Percentiles rank a stretch among this genome's conserved stretches.
phyloP scores from a whole-genome alignment of 2,797 vertebrate species.

The Vipera latastei region DNA sequence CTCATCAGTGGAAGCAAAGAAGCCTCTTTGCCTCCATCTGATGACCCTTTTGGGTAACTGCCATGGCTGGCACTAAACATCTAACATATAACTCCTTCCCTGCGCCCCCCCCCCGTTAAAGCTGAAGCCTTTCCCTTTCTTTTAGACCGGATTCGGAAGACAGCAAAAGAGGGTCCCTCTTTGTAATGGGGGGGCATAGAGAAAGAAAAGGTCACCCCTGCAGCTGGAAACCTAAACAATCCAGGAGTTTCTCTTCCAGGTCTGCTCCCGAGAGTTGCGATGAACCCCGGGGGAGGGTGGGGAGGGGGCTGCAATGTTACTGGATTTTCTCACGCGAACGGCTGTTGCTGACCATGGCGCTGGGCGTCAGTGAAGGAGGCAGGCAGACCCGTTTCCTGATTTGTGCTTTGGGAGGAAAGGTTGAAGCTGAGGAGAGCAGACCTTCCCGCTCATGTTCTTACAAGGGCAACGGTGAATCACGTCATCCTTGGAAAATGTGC shows the following conservation, averaged over 20 bases:
- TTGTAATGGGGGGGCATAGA: not conserved
- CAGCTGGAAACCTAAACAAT: not conserved
- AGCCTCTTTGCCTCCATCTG: no score
- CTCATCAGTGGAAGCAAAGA: no score
- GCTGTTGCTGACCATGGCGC: not conserved
- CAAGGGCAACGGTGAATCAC: not conserved
- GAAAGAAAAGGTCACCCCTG: not conserved
- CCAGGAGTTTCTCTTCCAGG: not conserved
- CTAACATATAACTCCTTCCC: not conserved
- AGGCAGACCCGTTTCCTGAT: not conserved
- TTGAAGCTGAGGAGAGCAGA: not conserved
- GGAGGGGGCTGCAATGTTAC: not conserved
- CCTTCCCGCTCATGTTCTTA: not conserved
- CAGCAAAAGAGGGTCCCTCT: not conserved
- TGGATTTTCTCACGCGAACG: not conserved
- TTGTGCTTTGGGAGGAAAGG: not conserved
- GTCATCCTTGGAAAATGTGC: not conserved
- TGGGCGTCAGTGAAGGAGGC: not conserved
- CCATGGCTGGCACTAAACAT: no score
- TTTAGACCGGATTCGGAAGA: not conserved
- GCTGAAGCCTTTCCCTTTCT: not conserved
- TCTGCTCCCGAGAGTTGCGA: not conserved
- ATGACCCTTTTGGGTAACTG: no score
- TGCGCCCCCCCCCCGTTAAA: not conserved
- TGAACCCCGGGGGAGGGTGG: not conserved